phyloP scores from a whole-genome alignment of 1,140 invertebrate species.

The Medauroidea extradentata region DNA sequence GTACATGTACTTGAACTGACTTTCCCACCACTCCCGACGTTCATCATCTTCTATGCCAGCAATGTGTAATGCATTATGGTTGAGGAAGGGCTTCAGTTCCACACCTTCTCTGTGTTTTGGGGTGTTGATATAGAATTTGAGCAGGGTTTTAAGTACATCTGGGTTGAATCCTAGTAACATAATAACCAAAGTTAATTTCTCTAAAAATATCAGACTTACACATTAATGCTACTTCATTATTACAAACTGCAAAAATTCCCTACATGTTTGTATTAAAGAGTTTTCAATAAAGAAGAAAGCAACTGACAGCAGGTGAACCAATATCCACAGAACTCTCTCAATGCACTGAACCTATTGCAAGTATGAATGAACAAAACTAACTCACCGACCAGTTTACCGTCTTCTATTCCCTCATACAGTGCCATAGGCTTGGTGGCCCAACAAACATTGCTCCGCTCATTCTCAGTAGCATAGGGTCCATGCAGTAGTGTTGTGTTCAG shows the following conservation, averaged over 20 bases:
- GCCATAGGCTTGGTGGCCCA: conserved; percentile 67
- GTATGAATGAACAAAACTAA: conserved; percentile 1
- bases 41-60: conserved; percentile 63
- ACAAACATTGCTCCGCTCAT: conserved; percentile 72
- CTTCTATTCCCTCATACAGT: conserved; percentile 69
- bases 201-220: not conserved
- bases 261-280: not conserved
- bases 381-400: conserved; percentile 61
- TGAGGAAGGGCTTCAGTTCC: conserved; percentile 71
- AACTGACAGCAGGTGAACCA: too few species aligned
- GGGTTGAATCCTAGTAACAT: conserved; percentile 62
- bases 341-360: not conserved
- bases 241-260: not conserved
- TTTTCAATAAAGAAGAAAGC: not conserved
- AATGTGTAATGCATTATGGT: conserved; percentile 50
- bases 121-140: conserved; percentile 70
- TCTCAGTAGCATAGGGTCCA: conserved; percentile 53
- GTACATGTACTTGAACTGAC: conserved; percentile 60
- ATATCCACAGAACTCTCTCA: too few species aligned
- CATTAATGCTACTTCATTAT: too few species aligned
- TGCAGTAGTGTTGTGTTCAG: conserved; percentile 75
- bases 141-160: conserved; percentile 64
- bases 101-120: conserved; percentile 56
- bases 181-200: not conserved
- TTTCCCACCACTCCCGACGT: conserved; percentile 61